A percentile compares a stretch with the other conserved stretches of the same genome.
phyloP scores from a whole-genome alignment of 2,888 invertebrate species.

The Mystacides longicornis region DNA sequence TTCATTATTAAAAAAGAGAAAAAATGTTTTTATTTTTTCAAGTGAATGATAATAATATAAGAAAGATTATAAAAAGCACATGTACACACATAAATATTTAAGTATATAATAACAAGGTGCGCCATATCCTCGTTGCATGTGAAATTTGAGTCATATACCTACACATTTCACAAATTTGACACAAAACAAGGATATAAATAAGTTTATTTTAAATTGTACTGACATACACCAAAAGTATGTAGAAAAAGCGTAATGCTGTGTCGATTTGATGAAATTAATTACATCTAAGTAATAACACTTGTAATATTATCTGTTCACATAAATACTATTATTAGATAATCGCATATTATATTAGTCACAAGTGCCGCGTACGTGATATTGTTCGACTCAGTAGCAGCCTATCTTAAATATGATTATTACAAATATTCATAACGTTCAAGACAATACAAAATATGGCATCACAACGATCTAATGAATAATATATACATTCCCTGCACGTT shows the following conservation, averaged over 20 bases:
- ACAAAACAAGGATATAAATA: too few species aligned
- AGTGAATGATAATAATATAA: background rate
- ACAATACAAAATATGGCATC: constrained; percentile 13
- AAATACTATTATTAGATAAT: background rate
- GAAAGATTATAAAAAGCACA: background rate
- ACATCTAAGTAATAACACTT: background rate
- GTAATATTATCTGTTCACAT: constrained; percentile 1
- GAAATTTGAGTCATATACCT: background rate
- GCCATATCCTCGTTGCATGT: background rate
- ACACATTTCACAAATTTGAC: background rate
- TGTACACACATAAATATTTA: background rate
- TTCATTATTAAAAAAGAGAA: background rate
- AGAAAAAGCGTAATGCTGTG: background rate
- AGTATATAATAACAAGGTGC: background rate
- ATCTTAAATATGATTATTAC: background rate
- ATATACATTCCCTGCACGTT: constrained; percentile 23
- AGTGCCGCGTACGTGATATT: background rate
- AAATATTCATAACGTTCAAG: too few species aligned
- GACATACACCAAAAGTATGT: background rate
- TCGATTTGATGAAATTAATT: background rate
- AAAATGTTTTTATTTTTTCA: constrained; percentile 1
- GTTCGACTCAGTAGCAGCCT: background rate
- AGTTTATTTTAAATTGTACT: background rate
- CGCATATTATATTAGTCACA: constrained; percentile 1
- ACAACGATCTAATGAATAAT: constrained; percentile 20